Evolutionary conservation across 2,113 vertebrate species (phyloP).

Genomic region (Hipposideros armiger): DNA sequence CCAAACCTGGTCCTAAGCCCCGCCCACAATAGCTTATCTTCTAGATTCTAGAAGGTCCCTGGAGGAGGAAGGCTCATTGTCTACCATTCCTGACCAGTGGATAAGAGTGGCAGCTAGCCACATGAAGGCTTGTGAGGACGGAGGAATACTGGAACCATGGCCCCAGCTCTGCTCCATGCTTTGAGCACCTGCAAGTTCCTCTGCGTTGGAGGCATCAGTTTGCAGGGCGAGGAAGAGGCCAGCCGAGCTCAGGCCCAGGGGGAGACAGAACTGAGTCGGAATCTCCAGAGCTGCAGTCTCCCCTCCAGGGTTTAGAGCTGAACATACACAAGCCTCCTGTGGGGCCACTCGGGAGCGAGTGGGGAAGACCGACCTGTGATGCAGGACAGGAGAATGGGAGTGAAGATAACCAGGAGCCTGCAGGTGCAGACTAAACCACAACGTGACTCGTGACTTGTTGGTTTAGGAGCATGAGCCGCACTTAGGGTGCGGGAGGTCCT

Average conservation of each 20-base stretch:
- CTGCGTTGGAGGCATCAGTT: background rate
- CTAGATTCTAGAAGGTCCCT: background rate
- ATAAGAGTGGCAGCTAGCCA: background rate
- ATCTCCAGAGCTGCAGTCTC: background rate
- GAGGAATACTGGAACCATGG: background rate
- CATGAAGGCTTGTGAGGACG: fast-evolving
- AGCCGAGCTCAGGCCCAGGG: background rate
- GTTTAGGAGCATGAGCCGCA: conserved; percentile 86
- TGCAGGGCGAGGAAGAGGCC: background rate
- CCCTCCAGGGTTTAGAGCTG: background rate
- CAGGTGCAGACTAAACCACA: fast-evolving
- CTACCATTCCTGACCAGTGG: background rate
- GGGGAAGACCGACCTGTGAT: background rate
- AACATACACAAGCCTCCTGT: background rate
- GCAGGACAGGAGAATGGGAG: background rate
- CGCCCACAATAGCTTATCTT: background rate
- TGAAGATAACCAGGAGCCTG: too few relatives aligned
- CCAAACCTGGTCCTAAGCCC: background rate
- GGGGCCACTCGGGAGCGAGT: background rate
- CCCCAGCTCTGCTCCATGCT: background rate
- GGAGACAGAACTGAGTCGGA: background rate
- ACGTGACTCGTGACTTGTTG: conserved; percentile 79
- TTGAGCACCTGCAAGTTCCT: background rate
- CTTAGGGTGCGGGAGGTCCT: conserved; percentile 85
- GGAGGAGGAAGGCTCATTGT: too few relatives aligned